Base-by-base conservation (phyloP, 2,888 invertebrate genomes). In the Pristionchus fissidentatus region DNA sequence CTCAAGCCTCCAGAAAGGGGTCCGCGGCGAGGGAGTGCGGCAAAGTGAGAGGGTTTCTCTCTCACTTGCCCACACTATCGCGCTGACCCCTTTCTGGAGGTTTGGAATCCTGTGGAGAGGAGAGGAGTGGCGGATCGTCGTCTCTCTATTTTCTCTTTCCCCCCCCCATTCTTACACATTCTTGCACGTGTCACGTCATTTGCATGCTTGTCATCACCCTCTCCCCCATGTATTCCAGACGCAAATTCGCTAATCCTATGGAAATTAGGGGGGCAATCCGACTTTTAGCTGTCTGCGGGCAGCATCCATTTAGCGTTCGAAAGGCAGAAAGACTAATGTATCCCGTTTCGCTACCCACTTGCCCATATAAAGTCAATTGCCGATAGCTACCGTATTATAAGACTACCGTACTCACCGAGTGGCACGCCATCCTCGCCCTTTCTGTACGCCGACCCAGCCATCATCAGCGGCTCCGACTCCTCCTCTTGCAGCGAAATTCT, bases 401-500 rank as follows among this genome's bases (percentile, higher is more conserved):
- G n/a, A n/a, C n/a, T n/a, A n/a, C 22, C n/a, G n/a, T 4, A n/a
- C 73, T 73, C 73, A 73, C 73, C 73, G 4, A 73, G 43, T 26
- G 73, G 73, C 46, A 73, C 43, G 4, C 73, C 73, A 73, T 73
- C 73, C 73, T 73, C 73, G 22, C 13, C 32, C 73, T 73, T 73
- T 35, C 73, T 73, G 73, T 35, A 73, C 29, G 43, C 35, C 3
- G 46, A n/a, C n/a, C 55, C 15, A 32, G 43, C 73, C 73, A 43
- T 41, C 73, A 73, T 73, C 43, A 73, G 73, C 43, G 73, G 46
- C 26, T 13, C 43, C 43, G 73, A 41, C 43, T 73, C 73, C 35
- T 70, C 38, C n/a, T n/a, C n/a, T n/a, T n/a, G n/a, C n/a, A 46
- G 46, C 43, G 73, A 43, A 13, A 41, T 73, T 19, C 73, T 43